Evolutionary conservation across 2,113 vertebrate genomes (phyloP).

Genomic region (Sinosuthora webbiana): DNA sequence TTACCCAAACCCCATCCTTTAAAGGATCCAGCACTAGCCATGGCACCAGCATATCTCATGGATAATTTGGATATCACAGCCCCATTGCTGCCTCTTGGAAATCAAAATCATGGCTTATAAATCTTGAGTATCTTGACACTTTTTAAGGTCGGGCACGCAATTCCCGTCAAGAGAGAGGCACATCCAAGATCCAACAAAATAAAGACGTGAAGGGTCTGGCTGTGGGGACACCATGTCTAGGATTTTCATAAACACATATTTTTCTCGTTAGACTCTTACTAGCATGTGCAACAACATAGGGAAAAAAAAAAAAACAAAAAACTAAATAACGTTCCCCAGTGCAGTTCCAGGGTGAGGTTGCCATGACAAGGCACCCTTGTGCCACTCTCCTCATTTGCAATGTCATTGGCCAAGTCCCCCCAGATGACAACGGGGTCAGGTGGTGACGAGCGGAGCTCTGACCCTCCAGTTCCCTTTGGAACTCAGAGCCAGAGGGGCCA

Average conservation of each 20-base stretch:
- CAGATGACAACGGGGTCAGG: background rate
- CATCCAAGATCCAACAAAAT: background rate
- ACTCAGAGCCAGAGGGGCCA: background rate
- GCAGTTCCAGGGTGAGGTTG: background rate
- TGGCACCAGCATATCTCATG: accelerated
- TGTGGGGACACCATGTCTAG: background rate
- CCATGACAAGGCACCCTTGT: background rate
- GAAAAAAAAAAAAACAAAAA: no score
- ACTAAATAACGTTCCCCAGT: background rate
- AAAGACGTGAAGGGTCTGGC: conserved; percentile 12
- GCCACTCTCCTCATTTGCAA: background rate
- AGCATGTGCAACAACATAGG: background rate
- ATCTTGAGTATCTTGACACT: background rate
- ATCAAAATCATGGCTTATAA: background rate
- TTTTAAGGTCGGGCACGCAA: accelerated
- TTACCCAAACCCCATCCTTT: background rate
- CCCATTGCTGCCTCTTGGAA: background rate
- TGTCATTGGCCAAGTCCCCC: background rate
- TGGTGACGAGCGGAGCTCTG: background rate
- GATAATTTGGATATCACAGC: background rate
- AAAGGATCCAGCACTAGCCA: background rate
- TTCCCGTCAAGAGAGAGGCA: background rate
- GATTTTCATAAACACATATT: conserved; percentile 17
- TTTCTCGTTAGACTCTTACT: conserved; percentile 35
- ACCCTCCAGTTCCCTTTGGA: background rate